Base-by-base conservation (phyloP, 2,113 vertebrate species). In the Sitta europaea region DNA sequence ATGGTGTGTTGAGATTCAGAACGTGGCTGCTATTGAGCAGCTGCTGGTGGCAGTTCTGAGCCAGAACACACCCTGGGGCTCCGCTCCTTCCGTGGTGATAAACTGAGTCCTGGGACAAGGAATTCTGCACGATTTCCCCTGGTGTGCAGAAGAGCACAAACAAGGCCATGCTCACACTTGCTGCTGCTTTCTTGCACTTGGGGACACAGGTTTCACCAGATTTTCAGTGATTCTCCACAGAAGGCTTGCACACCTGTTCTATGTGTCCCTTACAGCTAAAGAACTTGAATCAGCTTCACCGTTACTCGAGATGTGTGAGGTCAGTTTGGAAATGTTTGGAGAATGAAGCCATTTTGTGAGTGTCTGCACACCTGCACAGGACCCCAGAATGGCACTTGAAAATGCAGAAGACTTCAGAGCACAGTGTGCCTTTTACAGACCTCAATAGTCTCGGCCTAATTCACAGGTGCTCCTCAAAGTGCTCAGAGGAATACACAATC, bases 251-350 rank as follows among this genome's bases (percentile, higher is more conserved):
- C 98, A 97, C 80, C 97, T 96, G 40, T 97, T 98, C 88, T 98
- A 97, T 96, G 97, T 12, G 97, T 98, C 96, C 98, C 98, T 70
- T 98, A 98, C 79, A 98, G 98, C 28, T 97, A 98, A 94, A 98
- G 98, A 68, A 98, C 97, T n/a, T 97, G 97, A 72, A 98, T 97
- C 65, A 98, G 98, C 93, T 98, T 98, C 50, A 97, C 92, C 22
- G 96, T 98, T 80, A 98, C 96, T 81, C 25, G 28, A 31, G 97
- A 98, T 45, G 96, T 76, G 4, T 94, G 98, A 96, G 97, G 98
- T 95, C 98, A 98, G 90, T 97, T 98, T 98, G 18, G 95, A 55
- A 97, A 98, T 97, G 97, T 78, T 95, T 98, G 86, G 97, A 98
- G 96, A 98, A 53, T 96, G 98, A 16, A 97, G 98, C 88, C 91